Conservation (phyloP, 2,888 invertebrate species). For the Lamproptera curius region DNA sequence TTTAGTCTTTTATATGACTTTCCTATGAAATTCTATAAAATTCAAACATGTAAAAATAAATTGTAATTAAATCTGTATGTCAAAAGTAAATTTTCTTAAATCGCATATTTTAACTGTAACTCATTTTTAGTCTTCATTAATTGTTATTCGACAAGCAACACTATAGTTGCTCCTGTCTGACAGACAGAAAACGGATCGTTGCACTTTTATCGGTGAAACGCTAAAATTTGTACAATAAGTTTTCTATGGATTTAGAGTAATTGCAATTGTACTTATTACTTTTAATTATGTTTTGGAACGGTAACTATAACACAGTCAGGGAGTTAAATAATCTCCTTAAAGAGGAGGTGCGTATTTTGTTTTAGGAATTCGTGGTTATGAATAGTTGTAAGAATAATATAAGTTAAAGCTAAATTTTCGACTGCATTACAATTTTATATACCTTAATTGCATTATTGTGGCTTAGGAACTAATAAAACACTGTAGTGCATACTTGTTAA, state of each 20-base stretch:
- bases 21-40: too few relatives aligned
- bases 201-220: constrained; percentile 54
- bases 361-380: constrained; percentile 64
- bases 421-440: constrained; percentile 32
- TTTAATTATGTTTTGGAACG: constrained; percentile 90
- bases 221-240: constrained; percentile 53
- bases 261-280: constrained; percentile 60
- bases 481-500: background rate
- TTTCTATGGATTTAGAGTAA: constrained; percentile 71
- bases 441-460: constrained; percentile 10
- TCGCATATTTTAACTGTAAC: too few relatives aligned
- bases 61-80: too few relatives aligned
- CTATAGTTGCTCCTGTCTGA: constrained; percentile 32
- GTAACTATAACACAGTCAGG: constrained; percentile 84
- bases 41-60: too few relatives aligned
- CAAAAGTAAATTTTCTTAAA: too few relatives aligned
- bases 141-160: constrained; percentile 4
- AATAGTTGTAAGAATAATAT: constrained; percentile 30
- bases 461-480: background rate
- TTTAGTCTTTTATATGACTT: too few relatives aligned
- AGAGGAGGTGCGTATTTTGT: constrained; percentile 82
- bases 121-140: background rate
- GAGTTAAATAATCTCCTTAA: constrained; percentile 87
- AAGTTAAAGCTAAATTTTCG: constrained; percentile 28
- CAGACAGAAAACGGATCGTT: constrained; percentile 66